Evolutionary conservation across 2,888 invertebrate genomes (phyloP).

Genomic region (Caenorhabditis sp.): DNA sequence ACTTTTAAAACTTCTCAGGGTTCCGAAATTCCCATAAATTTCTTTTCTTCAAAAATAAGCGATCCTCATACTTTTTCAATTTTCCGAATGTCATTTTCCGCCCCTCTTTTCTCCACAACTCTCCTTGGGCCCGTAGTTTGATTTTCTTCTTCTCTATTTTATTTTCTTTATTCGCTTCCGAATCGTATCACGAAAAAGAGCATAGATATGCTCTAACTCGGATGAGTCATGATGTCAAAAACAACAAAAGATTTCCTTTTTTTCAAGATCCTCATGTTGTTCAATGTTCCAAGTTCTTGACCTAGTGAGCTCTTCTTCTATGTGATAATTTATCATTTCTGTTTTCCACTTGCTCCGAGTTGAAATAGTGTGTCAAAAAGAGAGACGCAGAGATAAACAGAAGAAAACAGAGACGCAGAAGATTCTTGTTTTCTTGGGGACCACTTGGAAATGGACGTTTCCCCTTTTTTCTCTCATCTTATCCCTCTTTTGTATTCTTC

Average conservation of each 20-base stretch:
- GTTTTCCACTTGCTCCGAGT: conserved; percentile 21
- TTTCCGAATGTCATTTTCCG: background rate
- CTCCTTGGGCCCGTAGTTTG: background rate
- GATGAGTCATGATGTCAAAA: background rate
- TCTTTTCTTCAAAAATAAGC: background rate
- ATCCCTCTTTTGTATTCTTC: background rate
- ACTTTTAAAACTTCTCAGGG: no score
- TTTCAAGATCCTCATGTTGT: background rate
- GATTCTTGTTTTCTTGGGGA: conserved; percentile 50
- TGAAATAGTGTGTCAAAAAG: background rate
- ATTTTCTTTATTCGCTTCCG: background rate
- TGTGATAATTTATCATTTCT: conserved; percentile 55
- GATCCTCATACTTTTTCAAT: background rate
- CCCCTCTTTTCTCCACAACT: background rate
- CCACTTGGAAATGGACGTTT: conserved; percentile 28
- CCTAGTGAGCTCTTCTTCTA: conserved; percentile 3
- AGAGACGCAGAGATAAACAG: conserved; percentile 19
- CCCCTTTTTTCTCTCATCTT: conserved; percentile 13
- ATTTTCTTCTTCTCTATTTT: background rate
- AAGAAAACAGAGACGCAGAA: conserved; percentile 34
- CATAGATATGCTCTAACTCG: background rate
- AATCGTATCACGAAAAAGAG: conserved; percentile 1
- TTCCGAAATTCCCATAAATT: background rate
- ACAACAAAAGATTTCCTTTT: background rate
- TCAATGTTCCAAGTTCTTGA: background rate